A percentile compares a stretch with the other conserved stretches of the same genome.
These are phyloP conservation scores for Probosciger aterrimus DNA, from an alignment of 2,113 vertebrate genomes.

Conservation along the genomic window DNA sequence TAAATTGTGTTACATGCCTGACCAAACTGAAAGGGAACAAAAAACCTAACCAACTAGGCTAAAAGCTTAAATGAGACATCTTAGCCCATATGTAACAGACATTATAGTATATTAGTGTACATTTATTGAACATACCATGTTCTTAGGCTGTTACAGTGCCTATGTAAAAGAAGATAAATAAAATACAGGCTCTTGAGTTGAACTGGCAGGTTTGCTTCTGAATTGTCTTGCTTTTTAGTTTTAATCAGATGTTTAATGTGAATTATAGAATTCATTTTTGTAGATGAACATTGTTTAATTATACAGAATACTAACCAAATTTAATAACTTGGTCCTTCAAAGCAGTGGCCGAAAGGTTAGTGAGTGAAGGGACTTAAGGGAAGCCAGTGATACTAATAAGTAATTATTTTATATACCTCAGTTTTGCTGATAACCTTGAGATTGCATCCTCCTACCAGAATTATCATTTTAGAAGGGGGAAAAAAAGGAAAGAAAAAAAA, in stretches of 20 bases:
- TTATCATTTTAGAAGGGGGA: conserved; percentile 77
- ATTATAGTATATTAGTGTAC: background rate
- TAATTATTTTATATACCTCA: conserved; percentile 88
- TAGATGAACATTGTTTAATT: background rate
- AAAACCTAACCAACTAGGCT: background rate
- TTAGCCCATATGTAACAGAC: background rate
- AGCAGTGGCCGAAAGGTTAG: conserved; percentile 44
- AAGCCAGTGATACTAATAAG: conserved; percentile 86
- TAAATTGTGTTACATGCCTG: background rate
- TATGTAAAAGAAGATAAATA: background rate
- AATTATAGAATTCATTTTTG: background rate
- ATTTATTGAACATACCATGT: background rate
- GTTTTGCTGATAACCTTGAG: conserved; percentile 92
- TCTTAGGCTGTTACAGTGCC: background rate
- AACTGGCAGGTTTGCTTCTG: background rate
- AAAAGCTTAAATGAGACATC: background rate
- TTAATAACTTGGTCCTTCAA: background rate
- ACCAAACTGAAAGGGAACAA: background rate
- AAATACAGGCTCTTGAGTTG: background rate
- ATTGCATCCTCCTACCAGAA: conserved; percentile 81
- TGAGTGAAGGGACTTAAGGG: conserved; percentile 64
- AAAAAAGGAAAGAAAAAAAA: background rate
- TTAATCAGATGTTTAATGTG: conserved; percentile 15
- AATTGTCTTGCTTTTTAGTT: background rate
- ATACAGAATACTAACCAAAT: background rate